Evolutionary conservation across 1,140 invertebrate genomes (phyloP).

Genomic region (Himalopsyche phryganea): DNA sequence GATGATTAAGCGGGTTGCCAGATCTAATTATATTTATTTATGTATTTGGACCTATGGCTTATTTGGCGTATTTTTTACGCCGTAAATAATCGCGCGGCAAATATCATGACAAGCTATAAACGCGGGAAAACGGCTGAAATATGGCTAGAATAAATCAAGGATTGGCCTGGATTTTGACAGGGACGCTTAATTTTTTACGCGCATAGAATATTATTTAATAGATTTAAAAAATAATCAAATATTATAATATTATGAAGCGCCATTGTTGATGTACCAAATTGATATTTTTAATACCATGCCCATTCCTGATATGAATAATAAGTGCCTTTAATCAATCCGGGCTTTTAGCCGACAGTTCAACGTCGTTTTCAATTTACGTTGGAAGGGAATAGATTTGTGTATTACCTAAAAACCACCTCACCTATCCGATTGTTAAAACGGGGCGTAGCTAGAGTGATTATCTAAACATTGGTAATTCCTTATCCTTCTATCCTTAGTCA

Average conservation of each 20-base stretch:
- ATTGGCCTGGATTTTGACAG: background rate
- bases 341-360: no score
- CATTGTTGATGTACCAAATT: no score
- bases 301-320: no score
- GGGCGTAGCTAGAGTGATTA: no score
- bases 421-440: no score
- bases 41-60: background rate
- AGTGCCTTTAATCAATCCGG: no score
- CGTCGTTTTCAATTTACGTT: no score
- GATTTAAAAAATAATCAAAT: background rate
- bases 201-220: background rate
- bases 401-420: no score
- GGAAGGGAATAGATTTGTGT: no score
- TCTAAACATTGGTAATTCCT: no score
- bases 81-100: background rate
- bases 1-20: slow-evolving; percentile 25
- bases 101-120: background rate
- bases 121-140: background rate
- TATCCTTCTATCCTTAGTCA: no score
- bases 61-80: background rate
- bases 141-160: background rate
- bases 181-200: background rate
- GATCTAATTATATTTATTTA: slow-evolving; percentile 15
- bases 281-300: no score
- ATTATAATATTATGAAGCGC: background rate